Percentiles rank a stretch among this genome's conserved stretches.
These are phyloP conservation scores for Corvus hawaiiensis DNA, from an alignment of 2,113 vertebrate genomes.

Conservation along the genomic window DNA sequence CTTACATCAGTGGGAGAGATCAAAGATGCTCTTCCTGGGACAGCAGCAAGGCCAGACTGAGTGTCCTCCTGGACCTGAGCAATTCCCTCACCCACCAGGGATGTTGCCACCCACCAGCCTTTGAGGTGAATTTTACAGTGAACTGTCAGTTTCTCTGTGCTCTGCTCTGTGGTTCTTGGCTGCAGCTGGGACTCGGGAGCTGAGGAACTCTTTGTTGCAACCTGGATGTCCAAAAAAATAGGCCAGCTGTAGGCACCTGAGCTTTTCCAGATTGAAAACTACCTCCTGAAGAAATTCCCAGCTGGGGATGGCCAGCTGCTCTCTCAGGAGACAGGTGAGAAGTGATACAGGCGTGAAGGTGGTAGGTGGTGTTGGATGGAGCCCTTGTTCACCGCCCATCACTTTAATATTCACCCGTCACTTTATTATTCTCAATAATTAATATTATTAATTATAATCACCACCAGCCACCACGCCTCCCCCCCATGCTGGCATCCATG, in stretches of 20 bases:
- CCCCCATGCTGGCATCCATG: neutral
- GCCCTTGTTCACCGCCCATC: neutral
- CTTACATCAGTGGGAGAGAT: neutral
- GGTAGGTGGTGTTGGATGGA: neutral
- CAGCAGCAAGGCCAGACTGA: neutral
- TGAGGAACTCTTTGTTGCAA: neutral
- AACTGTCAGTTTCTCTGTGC: neutral
- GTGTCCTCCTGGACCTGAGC: neutral
- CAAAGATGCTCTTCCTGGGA: neutral
- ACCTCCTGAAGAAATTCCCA: neutral
- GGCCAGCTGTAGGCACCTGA: neutral
- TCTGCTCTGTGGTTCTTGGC: neutral
- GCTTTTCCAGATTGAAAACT: neutral
- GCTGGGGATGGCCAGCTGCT: neutral
- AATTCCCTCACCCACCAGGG: neutral
- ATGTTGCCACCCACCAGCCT: neutral
- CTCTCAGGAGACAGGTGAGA: neutral
- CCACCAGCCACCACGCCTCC: neutral
- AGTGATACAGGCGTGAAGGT: rapidly evolving
- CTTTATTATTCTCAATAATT: neutral
- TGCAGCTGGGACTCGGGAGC: neutral
- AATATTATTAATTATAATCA: neutral
- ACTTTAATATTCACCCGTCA: neutral
- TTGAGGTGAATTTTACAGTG: rapidly evolving
- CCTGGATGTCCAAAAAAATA: neutral